Percentiles rank a stretch among this genome's conserved stretches.
phyloP scores from a whole-genome alignment of 2,888 invertebrate genomes.

The Apomyelois bistriatella region DNA sequence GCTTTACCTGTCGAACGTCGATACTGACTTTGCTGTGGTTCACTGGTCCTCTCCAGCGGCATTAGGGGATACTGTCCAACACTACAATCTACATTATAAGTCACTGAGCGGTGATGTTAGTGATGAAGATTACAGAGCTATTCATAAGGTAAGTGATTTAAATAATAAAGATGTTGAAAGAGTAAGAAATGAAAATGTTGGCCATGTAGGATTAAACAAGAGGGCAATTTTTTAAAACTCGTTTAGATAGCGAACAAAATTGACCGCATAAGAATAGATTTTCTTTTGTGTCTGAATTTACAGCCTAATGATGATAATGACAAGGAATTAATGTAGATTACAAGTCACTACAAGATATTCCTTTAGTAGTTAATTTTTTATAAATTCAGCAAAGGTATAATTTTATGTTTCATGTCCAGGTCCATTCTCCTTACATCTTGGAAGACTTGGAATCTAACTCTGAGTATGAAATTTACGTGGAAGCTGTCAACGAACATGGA shows the following conservation, averaged over 20 bases:
- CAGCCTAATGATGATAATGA: too few relatives aligned
- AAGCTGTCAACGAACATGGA: slow-evolving; percentile 89
- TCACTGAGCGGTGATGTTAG: slow-evolving; percentile 50
- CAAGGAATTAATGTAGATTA: too few relatives aligned
- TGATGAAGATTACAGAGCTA: slow-evolving; percentile 77
- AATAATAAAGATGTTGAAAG: too few relatives aligned
- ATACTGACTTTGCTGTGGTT: slow-evolving; percentile 87
- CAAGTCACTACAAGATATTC: too few relatives aligned
- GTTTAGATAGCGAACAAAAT: too few relatives aligned
- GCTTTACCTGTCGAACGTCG: slow-evolving; percentile 86
- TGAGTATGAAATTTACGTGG: slow-evolving; percentile 89
- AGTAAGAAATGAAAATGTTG: too few relatives aligned
- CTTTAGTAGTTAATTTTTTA: too few relatives aligned
- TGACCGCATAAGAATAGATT: too few relatives aligned
- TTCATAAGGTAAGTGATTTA: slow-evolving; percentile 65
- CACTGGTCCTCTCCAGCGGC: slow-evolving; percentile 88
- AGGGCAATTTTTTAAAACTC: too few relatives aligned
- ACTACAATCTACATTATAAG: slow-evolving; percentile 82
- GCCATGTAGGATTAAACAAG: too few relatives aligned
- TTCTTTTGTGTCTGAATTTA: too few relatives aligned
- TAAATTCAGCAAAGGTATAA: not conserved
- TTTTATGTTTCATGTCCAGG: slow-evolving; percentile 33
- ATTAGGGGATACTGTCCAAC: slow-evolving; percentile 85
- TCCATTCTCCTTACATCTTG: slow-evolving; percentile 86
- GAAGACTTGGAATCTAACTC: slow-evolving; percentile 86